These are phyloP conservation scores for Ailuropoda melanoleuca DNA, from an alignment of 2,113 vertebrate genomes.

Conservation along the genomic window DNA sequence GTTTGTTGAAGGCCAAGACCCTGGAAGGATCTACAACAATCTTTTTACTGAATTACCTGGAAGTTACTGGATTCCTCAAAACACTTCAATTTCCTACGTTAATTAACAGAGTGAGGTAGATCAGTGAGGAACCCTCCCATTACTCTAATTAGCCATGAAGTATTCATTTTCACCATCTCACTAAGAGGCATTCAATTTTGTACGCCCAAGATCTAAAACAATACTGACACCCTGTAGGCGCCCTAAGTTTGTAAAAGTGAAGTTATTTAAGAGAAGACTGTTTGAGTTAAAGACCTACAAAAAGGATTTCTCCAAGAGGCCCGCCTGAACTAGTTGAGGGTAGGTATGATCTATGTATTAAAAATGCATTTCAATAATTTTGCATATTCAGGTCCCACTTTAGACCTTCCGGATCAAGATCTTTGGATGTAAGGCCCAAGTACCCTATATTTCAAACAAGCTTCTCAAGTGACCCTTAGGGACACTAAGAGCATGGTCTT, in stretches of 20 bases:
- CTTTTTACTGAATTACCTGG: conserved; percentile 3
- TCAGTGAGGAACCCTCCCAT: background rate
- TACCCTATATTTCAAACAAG: conserved; percentile 30
- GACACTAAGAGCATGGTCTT: background rate
- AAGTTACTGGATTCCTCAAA: background rate
- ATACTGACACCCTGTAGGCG: background rate
- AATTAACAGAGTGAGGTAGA: background rate
- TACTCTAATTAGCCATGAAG: background rate
- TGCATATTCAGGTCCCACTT: background rate
- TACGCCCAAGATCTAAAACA: background rate
- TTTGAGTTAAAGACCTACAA: background rate
- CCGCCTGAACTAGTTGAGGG: background rate
- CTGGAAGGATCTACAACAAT: background rate
- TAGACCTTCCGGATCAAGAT: background rate
- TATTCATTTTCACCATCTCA: background rate
- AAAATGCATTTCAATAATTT: background rate
- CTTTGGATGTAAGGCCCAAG: background rate
- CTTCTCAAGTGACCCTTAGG: conserved; percentile 3
- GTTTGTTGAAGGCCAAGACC: background rate
- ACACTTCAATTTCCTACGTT: conserved; percentile 1
- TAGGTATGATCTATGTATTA: background rate
- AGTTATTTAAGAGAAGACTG: background rate
- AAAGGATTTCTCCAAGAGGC: background rate
- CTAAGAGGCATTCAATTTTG: background rate
- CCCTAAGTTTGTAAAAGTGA: background rate